Conservation (phyloP, 2,797 vertebrate genomes). For the Sardinella longiceps region DNA sequence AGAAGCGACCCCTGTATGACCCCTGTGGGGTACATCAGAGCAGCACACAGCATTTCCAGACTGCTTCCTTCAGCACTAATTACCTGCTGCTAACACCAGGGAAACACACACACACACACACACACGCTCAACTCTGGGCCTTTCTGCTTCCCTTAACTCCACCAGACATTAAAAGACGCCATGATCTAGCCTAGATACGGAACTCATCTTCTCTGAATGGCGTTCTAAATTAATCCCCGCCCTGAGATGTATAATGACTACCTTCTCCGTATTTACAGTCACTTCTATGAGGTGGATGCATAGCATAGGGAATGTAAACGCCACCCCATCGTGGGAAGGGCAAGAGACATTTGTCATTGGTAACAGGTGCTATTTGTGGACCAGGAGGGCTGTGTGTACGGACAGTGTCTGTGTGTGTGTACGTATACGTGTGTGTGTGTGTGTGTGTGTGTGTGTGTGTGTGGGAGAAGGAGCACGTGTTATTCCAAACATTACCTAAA, state of each 20-base stretch:
- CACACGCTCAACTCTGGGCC: neutral
- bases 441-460: neutral
- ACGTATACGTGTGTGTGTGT: neutral
- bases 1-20: neutral
- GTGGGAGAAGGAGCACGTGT: neutral
- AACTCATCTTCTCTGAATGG: neutral
- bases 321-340: neutral
- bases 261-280: neutral
- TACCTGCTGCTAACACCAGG: neutral
- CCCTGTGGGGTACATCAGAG: neutral
- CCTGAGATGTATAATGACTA: neutral
- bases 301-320: neutral
- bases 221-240: neutral
- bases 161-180: neutral
- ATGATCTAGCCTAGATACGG: neutral
- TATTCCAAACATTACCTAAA: constrained; percentile 20
- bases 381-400: neutral
- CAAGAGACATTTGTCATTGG: neutral
- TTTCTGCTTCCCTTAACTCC: neutral
- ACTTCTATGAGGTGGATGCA: neutral
- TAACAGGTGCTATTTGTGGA: neutral
- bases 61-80: neutral
- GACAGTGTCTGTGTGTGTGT: neutral
- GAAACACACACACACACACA: no score
- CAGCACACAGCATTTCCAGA: neutral